Base-by-base conservation (phyloP, 1,140 invertebrate species). In the Trigoniulus corallinus region DNA sequence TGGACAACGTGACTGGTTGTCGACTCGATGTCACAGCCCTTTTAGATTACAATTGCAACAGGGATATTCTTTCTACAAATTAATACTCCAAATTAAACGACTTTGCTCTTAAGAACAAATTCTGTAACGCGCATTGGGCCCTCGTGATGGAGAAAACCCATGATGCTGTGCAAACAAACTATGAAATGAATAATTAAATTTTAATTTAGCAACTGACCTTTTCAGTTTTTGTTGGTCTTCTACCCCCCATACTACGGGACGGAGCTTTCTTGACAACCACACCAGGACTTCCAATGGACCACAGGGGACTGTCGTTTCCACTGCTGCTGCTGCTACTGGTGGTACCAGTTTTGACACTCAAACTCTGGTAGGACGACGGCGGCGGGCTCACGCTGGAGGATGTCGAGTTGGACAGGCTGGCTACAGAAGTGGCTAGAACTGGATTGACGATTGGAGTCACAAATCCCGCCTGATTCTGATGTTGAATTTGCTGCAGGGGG, bases 381-480 rank as follows among this genome's bases (percentile, higher is more conserved):
- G 24, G 7, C 4, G 42, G 42, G 4, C 7, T 21, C 7, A 24
- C 18, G 7, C 7, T 21, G 7, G 42, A 20, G 18, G 4, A 18
- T 34, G 7, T 7, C 7, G 42, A 4, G 7, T 7, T 21, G 7
- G 42, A 7, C 7, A 20, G 24, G 18, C 7, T 12, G 4, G 42
- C 42, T 7, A 20, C 4, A 7, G 18, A 12, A 7, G 18, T 4
- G 4, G 42, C 42, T 20, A 20, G 18, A 50, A 53, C 34, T 4
- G 71, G 67, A 18, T 64, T 62, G 45, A 84, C 76, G 48, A 81
- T 59, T 15, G 87, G 84, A 25, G 88, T 86, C 24, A 92, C 85
- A 64, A 93, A 93, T 37, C 87, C 84, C 40, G 88, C 88, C 70
- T 92, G 86, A 60, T 81, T 83, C 57, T 82, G 75, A 66, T 82